A percentile compares a stretch with the other conserved stretches of the same genome.
phyloP scores from a whole-genome alignment of 1,140 invertebrate genomes.

The Psilanteris sp. region DNA sequence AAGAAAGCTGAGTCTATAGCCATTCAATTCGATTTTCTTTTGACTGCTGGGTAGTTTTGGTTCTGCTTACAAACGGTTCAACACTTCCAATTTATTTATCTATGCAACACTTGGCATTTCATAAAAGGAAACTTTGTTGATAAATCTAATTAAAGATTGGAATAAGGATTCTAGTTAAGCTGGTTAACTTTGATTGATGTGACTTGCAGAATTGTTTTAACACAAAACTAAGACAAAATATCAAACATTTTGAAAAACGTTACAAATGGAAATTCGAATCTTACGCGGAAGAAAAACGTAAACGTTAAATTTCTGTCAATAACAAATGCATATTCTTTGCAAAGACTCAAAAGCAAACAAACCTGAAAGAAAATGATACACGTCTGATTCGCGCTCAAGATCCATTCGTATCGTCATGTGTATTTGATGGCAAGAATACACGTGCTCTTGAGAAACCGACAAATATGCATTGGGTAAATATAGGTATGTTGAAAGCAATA shows the following conservation, averaged over 20 bases:
- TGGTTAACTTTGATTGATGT: background rate
- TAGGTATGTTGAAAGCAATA: constrained; percentile 50
- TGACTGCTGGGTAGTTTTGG: too few species aligned
- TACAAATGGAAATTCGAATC: background rate
- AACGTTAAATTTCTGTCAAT: constrained; percentile 11
- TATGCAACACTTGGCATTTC: background rate
- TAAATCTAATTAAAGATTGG: background rate
- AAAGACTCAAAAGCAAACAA: constrained; percentile 44
- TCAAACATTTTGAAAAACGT: too few species aligned
- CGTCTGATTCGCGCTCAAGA: constrained; percentile 56
- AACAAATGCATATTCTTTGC: constrained; percentile 42
- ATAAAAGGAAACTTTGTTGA: background rate
- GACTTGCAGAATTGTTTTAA: too few species aligned
- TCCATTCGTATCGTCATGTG: constrained; percentile 54
- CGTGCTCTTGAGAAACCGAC: constrained; percentile 56
- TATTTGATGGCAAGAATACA: constrained; percentile 54
- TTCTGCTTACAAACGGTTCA: background rate
- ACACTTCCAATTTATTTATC: constrained; percentile 5
- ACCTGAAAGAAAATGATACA: constrained; percentile 56
- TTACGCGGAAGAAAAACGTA: background rate
- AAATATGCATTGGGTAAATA: constrained; percentile 63
- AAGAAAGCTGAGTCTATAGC: too few species aligned
- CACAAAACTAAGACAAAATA: too few species aligned
- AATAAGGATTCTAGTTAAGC: background rate
- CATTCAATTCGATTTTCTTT: too few species aligned